phyloP scores from a whole-genome alignment of 1,140 invertebrate genomes.

The Orius insidiosus region DNA sequence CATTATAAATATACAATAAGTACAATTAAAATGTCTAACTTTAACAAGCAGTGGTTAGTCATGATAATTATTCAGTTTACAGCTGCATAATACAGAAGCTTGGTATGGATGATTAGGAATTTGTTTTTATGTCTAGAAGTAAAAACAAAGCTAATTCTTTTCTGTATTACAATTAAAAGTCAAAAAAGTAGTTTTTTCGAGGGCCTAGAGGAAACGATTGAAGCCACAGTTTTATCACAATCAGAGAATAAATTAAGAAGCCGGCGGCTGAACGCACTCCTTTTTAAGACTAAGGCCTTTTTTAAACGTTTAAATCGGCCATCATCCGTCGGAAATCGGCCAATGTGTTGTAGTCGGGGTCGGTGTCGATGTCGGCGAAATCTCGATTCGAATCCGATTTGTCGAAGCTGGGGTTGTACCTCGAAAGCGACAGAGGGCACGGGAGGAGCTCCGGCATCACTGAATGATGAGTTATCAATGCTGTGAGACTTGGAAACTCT shows the following conservation, averaged over 20 bases:
- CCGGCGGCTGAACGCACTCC: background rate
- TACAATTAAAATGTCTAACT: conserved; percentile 1
- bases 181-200: background rate
- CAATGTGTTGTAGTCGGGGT: conserved; percentile 60
- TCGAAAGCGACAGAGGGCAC: conserved; percentile 64
- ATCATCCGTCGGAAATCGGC: conserved; percentile 70
- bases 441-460: conserved; percentile 90
- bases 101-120: background rate
- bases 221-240: background rate
- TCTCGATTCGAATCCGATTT: conserved; percentile 46
- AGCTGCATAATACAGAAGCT: background rate
- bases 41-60: background rate
- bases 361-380: conserved; percentile 54
- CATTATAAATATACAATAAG: conserved; percentile 8
- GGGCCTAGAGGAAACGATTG: background rate
- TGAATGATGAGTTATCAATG: conserved; percentile 85
- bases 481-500: conserved; percentile 76
- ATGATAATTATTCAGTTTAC: conserved; percentile 4
- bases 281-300: background rate
- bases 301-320: conserved; percentile 52
- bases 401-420: conserved; percentile 49
- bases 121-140: conserved; percentile 3
- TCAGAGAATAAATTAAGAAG: background rate
- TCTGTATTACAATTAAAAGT: background rate
- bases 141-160: conserved; percentile 3